Conservation (phyloP, 2,797 vertebrate genomes). For the Oceanodroma leucorhoa region DNA sequence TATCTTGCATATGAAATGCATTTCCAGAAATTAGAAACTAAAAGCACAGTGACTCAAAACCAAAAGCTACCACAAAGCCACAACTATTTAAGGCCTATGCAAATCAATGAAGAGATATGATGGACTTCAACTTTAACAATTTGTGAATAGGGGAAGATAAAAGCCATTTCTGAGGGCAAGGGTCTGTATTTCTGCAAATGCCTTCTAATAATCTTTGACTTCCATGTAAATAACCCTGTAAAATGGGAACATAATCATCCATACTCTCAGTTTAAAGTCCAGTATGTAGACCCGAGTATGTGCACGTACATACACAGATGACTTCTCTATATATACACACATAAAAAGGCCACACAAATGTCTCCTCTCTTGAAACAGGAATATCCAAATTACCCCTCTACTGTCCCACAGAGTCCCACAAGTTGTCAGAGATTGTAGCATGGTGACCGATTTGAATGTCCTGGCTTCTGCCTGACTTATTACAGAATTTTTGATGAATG, state of each 20-base stretch:
- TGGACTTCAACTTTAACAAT: background rate
- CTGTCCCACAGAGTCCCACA: background rate
- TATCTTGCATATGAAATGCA: background rate
- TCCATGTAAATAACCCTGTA: background rate
- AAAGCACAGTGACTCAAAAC: background rate
- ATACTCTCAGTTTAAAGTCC: background rate
- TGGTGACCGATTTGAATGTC: background rate
- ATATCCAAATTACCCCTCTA: background rate
- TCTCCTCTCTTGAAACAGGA: background rate
- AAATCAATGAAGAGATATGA: background rate
- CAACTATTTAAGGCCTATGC: fast-evolving
- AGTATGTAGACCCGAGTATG: fast-evolving
- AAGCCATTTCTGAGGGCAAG: background rate
- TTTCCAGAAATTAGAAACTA: background rate
- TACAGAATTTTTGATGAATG: background rate
- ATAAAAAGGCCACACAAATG: background rate
- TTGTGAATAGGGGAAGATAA: background rate
- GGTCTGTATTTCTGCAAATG: background rate
- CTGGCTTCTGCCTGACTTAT: background rate
- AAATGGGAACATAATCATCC: background rate
- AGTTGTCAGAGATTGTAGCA: background rate
- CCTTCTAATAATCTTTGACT: background rate
- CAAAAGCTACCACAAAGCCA: background rate
- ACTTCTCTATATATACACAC: background rate
- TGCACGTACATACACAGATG: background rate